Conservation (phyloP, 2,797 vertebrate genomes). For the Cyclopterus lumpus region DNA sequence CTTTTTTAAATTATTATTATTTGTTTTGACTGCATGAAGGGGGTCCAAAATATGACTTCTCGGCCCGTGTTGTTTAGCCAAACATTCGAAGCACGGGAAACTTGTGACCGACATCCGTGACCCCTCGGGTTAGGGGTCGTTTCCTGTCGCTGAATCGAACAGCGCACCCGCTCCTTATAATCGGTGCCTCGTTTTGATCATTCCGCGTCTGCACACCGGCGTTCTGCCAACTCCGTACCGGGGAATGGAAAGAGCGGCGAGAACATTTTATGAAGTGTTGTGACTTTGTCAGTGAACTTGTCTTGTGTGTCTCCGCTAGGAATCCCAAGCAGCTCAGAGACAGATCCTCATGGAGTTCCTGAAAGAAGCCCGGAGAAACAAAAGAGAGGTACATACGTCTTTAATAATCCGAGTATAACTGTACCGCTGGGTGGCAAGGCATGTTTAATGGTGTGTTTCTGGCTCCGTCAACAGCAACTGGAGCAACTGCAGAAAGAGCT, state of each 20-base stretch:
- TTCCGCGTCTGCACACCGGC: not conserved
- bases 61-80: no score
- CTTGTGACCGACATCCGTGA: conserved; percentile 13
- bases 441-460: conserved; percentile 17
- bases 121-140: conserved; percentile 8
- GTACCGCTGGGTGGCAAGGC: not conserved
- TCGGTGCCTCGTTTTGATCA: not conserved
- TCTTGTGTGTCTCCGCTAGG: conserved; percentile 79
- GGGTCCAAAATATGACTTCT: no score
- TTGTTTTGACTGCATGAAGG: conserved; percentile 1
- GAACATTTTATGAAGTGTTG: not conserved
- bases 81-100: conserved; percentile 7
- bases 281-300: not conserved
- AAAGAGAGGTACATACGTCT: conserved; percentile 89
- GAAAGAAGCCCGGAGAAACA: conserved; percentile 98
- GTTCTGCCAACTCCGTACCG: no score
- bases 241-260: not conserved
- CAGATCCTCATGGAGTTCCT: conserved; percentile 99
- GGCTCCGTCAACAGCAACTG: conserved; percentile 87
- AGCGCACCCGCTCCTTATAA: conserved; percentile 2
- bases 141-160: conserved; percentile 14
- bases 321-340: conserved; percentile 96
- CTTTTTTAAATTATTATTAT: no score
- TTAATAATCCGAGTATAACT: not conserved
- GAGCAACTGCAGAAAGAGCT: conserved; percentile 99